Conservation (phyloP, 2,797 vertebrate species). For the Thalassophryne amazonica region DNA sequence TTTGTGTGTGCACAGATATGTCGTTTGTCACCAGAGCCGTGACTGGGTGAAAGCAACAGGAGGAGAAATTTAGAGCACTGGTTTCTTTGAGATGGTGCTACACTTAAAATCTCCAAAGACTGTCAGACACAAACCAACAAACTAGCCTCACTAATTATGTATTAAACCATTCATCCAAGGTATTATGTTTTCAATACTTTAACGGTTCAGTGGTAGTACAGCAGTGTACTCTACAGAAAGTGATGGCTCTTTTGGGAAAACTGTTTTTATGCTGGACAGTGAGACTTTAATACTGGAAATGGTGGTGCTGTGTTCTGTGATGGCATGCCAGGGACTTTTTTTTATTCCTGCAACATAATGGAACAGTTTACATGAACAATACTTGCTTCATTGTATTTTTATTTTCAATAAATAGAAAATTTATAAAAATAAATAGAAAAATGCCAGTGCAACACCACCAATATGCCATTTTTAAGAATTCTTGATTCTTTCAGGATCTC, state of each 20-base stretch:
- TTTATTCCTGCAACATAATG: not conserved
- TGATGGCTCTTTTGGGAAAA: conserved; percentile 30
- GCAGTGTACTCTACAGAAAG: conserved; percentile 14
- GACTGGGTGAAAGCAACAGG: conserved; percentile 51
- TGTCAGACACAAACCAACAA: conserved; percentile 53
- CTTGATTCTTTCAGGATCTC: too few relatives aligned
- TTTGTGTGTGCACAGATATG: not conserved
- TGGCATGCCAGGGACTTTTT: too few relatives aligned
- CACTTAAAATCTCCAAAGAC: conserved; percentile 58
- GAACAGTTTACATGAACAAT: too few relatives aligned
- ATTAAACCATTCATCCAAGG: conserved; percentile 62
- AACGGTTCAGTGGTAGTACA: conserved; percentile 39
- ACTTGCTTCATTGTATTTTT: too few relatives aligned
- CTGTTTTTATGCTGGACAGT: conserved; percentile 31
- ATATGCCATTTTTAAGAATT: too few relatives aligned
- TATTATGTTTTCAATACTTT: conserved; percentile 56
- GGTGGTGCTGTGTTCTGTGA: conserved; percentile 26
- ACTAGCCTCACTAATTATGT: conserved; percentile 67
- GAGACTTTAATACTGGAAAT: conserved; percentile 41
- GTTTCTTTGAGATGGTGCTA: conserved; percentile 54
- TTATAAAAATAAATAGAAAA: too few relatives aligned
- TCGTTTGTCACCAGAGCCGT: conserved; percentile 26
- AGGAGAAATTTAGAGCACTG: conserved; percentile 51
- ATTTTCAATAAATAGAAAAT: too few relatives aligned
- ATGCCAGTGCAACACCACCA: too few relatives aligned